Conservation (phyloP, 2,113 vertebrate genomes). For the Coptodon rendalli region DNA sequence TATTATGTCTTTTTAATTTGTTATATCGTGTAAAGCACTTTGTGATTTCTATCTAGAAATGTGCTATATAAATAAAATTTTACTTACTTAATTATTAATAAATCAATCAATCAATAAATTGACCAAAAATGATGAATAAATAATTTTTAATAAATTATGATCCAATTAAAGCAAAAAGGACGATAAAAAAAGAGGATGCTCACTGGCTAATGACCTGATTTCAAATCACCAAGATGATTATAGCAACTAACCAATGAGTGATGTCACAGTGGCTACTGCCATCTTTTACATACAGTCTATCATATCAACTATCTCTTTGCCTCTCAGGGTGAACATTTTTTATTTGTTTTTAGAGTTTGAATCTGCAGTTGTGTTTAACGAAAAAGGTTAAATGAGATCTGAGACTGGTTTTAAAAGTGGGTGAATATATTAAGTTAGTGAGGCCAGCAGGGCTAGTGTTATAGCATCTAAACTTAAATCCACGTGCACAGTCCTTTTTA, state of each 20-base stretch:
- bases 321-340: not conserved
- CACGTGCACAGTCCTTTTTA: not conserved
- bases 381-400: not conserved
- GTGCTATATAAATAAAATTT: too few relatives aligned
- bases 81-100: not conserved
- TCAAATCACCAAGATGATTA: not conserved
- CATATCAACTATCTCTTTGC: not conserved
- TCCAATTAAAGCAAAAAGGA: not conserved
- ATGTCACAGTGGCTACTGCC: not conserved
- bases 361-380: not conserved
- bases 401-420: not conserved
- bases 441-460: not conserved
- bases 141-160: not conserved
- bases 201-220: not conserved
- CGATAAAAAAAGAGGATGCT: not conserved
- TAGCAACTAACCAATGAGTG: not conserved
- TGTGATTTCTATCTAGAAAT: too few relatives aligned
- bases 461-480: not conserved
- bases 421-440: not conserved
- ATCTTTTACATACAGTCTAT: not conserved
- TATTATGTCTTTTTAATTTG: too few relatives aligned
- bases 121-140: not conserved
- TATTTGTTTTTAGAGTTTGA: not conserved
- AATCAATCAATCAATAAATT: not conserved
- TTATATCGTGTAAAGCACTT: too few relatives aligned